Base-by-base conservation (phyloP, 2,888 invertebrate genomes). In the Atethmia centrago region DNA sequence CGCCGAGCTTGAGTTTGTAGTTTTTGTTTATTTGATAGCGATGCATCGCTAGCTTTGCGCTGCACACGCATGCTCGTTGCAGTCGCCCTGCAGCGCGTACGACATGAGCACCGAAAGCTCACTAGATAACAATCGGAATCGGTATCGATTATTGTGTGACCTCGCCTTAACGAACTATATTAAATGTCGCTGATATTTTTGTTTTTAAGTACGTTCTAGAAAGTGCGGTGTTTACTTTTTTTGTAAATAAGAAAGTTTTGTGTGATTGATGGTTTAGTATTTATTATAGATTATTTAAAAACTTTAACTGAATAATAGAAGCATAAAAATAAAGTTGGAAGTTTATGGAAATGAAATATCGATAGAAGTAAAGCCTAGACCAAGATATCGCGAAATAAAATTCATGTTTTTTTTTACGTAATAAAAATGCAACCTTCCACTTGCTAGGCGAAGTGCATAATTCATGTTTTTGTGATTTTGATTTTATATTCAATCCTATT, bases 1-100 rank as follows among this genome's bases (percentile, higher is more conserved):
- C 90, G 89, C 88, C 89, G 89, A 92, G 92, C 91, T 93, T 91
- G 90, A 87, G 90, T 90, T 90, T 92, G 92, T 89, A 92, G 91
- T 95, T 95, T 95, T 95, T 95, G 95, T 96, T 95, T 95, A 93
- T 95, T 95, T 94, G 95, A 95, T 94, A 95, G 94, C 93, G 92
- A 90, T 94, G 94, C 95, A 95, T 92, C 93, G 93, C 92, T 93
- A 92, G 92, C 90, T 84, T 90, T 87, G 76, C 88, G 83, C 90
- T 90, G 92, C 93, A 92, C 93, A 92, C 94, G 93, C 94, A 93
- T 90, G 91, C 87, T 84, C 89, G 89, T 84, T 89, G 92, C 95
- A 94, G 95, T 95, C 90, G 92, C 86, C 87, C 87, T 91, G 91
- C 92, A 91, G 94, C 94, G 93, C 95, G 94, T 94, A 94, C 93